Percentiles rank a stretch among this genome's conserved stretches.
Evolutionary conservation across 2,113 vertebrate species (phyloP).

Genomic region (Motacilla alba): DNA sequence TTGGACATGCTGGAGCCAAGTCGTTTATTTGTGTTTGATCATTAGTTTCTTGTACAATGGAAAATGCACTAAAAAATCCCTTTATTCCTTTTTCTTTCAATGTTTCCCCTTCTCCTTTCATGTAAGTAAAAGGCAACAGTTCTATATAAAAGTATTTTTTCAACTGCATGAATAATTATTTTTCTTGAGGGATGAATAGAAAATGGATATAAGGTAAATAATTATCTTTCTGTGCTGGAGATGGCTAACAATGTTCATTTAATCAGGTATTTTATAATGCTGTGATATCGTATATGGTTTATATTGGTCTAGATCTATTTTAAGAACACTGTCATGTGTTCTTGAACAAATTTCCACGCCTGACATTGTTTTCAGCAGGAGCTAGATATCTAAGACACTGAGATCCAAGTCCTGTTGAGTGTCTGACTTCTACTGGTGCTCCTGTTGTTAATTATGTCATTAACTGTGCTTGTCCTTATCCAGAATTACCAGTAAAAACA

Average conservation of each 20-base stretch:
- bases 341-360: neutral
- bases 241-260: neutral
- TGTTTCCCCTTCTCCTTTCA: neutral
- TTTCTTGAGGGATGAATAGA: neutral
- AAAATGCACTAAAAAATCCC: neutral
- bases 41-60: neutral
- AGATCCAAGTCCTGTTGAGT: neutral
- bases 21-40: neutral
- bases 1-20: neutral
- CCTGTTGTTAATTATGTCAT: neutral
- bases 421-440: neutral
- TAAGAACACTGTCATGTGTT: neutral
- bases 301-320: neutral
- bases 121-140: neutral
- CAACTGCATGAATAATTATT: neutral
- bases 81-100: neutral
- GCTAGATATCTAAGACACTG: neutral
- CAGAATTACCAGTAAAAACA: neutral
- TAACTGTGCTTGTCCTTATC: neutral
- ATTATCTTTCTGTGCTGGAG: neutral
- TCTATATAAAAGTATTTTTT: neutral
- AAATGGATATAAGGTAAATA: neutral
- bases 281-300: accelerated
- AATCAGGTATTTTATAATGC: neutral
- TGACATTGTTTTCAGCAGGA: neutral